phyloP scores from a whole-genome alignment of 2,888 invertebrate genomes.

The Oegoconia quadripuncta region DNA sequence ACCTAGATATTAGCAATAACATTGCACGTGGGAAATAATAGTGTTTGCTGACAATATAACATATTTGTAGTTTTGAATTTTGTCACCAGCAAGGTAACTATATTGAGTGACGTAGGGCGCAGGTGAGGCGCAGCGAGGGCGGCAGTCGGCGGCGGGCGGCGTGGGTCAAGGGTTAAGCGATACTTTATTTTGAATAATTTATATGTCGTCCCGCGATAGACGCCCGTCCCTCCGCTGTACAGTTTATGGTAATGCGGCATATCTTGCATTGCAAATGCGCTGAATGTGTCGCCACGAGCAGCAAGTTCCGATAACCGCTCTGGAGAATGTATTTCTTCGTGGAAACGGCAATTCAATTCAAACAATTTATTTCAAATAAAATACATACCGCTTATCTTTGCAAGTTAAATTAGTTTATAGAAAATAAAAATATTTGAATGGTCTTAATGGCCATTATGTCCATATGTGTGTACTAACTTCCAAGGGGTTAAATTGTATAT shows the following conservation, averaged over 20 bases:
- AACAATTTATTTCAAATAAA: background rate
- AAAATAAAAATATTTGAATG: too few relatives aligned
- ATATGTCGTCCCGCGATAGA: slow-evolving; percentile 76
- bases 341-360: slow-evolving; percentile 1
- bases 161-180: slow-evolving; percentile 76
- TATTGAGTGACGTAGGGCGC: too few relatives aligned
- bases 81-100: too few relatives aligned
- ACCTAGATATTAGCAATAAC: too few relatives aligned
- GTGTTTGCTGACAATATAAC: too few relatives aligned
- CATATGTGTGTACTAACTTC: too few relatives aligned
- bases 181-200: slow-evolving; percentile 80
- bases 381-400: too few relatives aligned
- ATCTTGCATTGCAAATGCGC: slow-evolving; percentile 78
- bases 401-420: too few relatives aligned
- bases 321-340: slow-evolving; percentile 8
- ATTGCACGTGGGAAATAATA: too few relatives aligned
- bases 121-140: slow-evolving; percentile 21
- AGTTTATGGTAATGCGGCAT: slow-evolving; percentile 77
- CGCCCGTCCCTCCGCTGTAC: slow-evolving; percentile 64
- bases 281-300: slow-evolving; percentile 72
- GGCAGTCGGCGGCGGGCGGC: slow-evolving; percentile 43
- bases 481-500: too few relatives aligned
- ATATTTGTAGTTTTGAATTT: too few relatives aligned
- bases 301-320: slow-evolving; percentile 38
- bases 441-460: too few relatives aligned